Evolutionary conservation across 1,140 invertebrate species (phyloP).

Genomic region (Drosophila paulistorum): DNA sequence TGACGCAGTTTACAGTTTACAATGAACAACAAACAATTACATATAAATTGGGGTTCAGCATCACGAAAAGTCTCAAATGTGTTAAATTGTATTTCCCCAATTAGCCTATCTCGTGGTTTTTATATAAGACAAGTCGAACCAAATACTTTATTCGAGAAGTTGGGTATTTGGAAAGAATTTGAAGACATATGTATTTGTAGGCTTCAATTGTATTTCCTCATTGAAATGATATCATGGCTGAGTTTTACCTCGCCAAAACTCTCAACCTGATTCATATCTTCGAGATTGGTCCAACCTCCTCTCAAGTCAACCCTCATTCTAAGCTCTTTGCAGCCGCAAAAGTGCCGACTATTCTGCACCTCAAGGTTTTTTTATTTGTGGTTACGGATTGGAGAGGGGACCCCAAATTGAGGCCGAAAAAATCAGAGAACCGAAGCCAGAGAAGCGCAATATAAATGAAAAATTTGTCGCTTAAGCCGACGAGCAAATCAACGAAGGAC

Average conservation of each 20-base stretch:
- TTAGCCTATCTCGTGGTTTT: too few species aligned
- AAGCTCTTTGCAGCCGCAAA: conserved; percentile 54
- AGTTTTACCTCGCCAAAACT: neutral
- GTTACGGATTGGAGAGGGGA: conserved; percentile 8
- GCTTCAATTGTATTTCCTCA: neutral
- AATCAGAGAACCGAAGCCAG: conserved; percentile 54
- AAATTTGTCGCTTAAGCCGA: conserved; percentile 73
- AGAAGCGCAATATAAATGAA: conserved; percentile 68
- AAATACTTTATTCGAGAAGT: too few species aligned
- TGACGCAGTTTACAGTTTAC: too few species aligned
- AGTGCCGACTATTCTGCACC: conserved; percentile 58
- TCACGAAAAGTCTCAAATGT: too few species aligned
- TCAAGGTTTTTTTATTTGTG: conserved; percentile 41
- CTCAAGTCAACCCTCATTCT: neutral
- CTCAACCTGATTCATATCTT: conserved; percentile 29
- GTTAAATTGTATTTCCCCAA: too few species aligned
- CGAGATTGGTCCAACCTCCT: neutral
- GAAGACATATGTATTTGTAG: too few species aligned
- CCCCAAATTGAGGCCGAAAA: conserved; percentile 56
- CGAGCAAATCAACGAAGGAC: conserved; percentile 30
- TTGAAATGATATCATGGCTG: neutral
- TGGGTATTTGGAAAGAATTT: too few species aligned
- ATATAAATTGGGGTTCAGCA: too few species aligned
- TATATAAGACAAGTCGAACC: too few species aligned
- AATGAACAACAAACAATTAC: too few species aligned